A percentile compares a stretch with the other conserved stretches of the same genome.
Evolutionary conservation across 1,140 invertebrate genomes (phyloP).

Genomic region (Chironomus tepperi): DNA sequence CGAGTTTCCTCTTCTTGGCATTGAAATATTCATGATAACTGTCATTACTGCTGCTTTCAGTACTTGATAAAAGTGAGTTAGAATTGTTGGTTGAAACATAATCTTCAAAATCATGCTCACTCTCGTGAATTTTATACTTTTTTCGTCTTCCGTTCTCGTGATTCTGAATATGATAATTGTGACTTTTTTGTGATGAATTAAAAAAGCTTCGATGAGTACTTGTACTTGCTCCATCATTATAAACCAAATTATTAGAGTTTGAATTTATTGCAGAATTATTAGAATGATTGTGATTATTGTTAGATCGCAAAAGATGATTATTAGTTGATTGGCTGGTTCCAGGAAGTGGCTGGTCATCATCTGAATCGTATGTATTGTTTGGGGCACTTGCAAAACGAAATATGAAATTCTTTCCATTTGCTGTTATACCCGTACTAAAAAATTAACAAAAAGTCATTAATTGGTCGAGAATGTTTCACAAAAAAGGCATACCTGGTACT

Average conservation of each 20-base stretch:
- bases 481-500: not conserved
- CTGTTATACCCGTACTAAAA: conserved; percentile 29
- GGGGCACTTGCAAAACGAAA: not conserved
- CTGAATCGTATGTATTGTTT: conserved; percentile 10
- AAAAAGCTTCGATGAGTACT: not conserved
- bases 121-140: not conserved
- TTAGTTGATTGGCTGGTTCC: not conserved
- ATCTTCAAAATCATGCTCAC: conserved; percentile 3
- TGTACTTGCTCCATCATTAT: not conserved
- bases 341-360: conserved; percentile 22
- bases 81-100: conserved; percentile 16
- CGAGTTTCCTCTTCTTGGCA: not conserved
- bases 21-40: not conserved
- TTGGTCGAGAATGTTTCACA: no score
- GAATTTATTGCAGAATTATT: not conserved
- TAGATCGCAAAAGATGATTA: not conserved
- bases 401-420: conserved; percentile 27
- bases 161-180: not conserved
- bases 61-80: not conserved
- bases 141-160: not conserved
- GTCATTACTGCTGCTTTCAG: not conserved
- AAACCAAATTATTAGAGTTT: not conserved
- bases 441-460: no score
- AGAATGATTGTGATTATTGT: not conserved
- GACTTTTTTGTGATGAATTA: not conserved